These are phyloP conservation scores for Steinernema scapterisci DNA, from an alignment of 2,888 invertebrate species.

Conservation along the genomic window DNA sequence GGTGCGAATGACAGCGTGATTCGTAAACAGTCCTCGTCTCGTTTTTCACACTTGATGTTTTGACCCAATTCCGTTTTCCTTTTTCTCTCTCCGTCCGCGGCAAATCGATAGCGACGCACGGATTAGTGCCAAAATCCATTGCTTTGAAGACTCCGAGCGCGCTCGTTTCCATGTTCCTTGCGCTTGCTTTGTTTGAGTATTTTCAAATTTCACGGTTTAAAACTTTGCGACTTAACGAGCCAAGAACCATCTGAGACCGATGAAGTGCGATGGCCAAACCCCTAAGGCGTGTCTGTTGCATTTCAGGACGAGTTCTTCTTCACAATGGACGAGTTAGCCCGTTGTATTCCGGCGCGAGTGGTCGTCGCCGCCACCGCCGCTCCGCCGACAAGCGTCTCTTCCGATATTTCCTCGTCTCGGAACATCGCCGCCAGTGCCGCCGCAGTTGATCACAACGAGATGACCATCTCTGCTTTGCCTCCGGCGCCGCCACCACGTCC, in stretches of 20 bases:
- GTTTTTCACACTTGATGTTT: constrained; percentile 8
- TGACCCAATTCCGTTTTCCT: not conserved
- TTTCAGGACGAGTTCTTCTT: constrained; percentile 38
- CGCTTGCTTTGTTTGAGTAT: too few species aligned
- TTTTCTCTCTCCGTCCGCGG: not conserved
- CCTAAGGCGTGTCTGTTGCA: constrained; percentile 19
- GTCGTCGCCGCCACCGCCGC: not conserved
- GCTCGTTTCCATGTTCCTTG: not conserved
- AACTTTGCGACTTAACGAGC: not conserved
- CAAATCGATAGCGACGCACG: constrained; percentile 1
- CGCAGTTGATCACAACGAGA: not conserved
- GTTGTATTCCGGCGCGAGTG: constrained; percentile 35
- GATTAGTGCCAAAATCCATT: constrained; percentile 2
- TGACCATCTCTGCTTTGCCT: constrained; percentile 20
- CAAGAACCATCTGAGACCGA: not conserved
- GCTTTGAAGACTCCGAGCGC: not conserved
- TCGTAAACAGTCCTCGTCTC: too few species aligned
- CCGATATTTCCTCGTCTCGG: too few species aligned
- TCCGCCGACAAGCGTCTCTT: not conserved
- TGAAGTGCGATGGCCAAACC: not conserved
- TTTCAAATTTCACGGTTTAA: too few species aligned
- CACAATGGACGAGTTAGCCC: constrained; percentile 35
- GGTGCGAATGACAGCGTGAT: too few species aligned
- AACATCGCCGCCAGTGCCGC: too few species aligned
- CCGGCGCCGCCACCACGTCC: constrained; percentile 17